Base-by-base conservation (phyloP, 2,888 invertebrate species). In the Alcis repandata region DNA sequence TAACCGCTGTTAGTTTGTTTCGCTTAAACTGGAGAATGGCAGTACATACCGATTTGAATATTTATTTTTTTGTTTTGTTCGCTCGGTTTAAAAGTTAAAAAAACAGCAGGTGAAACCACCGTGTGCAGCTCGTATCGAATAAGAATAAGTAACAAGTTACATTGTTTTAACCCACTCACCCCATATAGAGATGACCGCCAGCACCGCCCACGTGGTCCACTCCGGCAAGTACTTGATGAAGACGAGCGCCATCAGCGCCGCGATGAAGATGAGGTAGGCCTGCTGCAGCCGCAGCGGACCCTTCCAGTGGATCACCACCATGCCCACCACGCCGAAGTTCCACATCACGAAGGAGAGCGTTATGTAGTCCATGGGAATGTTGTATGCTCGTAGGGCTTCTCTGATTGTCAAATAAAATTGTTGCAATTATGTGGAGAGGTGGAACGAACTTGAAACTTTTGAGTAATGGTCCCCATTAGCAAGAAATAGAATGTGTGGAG, bases 281-380 rank as follows among this genome's bases (percentile, higher is more conserved):
- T 98, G 98, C 84, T 99, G 99, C 41, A 99, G 91, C 22, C 96
- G 92, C 69, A 99, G 92, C 0, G 99, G 99, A 0, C 99, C 99
- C 87, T 98, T 97, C 99, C 99, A 99, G 89, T 99, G 99, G 72
- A 99, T 99, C 77, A 98, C 98, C 71, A 99, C 96, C 98, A 99
- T 99, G 22, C 99, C 99, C 83, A 98, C 95, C 59, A 98, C 96
- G 59, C 98, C 99, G 91, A 99, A 99, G 92, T 99, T 99, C 99
- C 99, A 99, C 95, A 99, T 96, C 40, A 97, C 94, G 69, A 99
- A 92, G 2, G 95, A 87, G 51, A 99, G 94, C 1, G 99, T 98
- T 71, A 98, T 96, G 83, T 97, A 97, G 90, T 99, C 99, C 96
- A 99, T 97, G 3, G 99, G 98, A 80, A 99, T 95, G 89, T 99